Percentiles rank a stretch among this genome's conserved stretches.
phyloP scores from a whole-genome alignment of 2,888 invertebrate genomes.

The Hoplodrina blanda region DNA sequence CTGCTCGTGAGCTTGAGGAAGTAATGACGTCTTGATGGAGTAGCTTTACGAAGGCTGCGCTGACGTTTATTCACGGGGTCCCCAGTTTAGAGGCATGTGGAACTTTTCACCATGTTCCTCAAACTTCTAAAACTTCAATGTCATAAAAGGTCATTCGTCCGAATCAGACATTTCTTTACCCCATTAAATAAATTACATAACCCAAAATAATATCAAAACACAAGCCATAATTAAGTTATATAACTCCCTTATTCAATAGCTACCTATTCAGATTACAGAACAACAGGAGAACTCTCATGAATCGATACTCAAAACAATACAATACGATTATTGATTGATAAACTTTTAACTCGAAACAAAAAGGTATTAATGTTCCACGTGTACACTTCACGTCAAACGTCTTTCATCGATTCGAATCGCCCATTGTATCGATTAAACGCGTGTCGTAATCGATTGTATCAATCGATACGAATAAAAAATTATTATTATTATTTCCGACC shows the following conservation, averaged over 20 bases:
- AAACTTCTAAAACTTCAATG: too few species aligned
- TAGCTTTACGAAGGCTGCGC: too few species aligned
- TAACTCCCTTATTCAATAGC: conserved; percentile 50
- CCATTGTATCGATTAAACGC: conserved; percentile 82
- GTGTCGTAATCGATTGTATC: conserved; percentile 83
- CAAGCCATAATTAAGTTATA: conserved; percentile 43
- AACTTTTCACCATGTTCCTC: neutral
- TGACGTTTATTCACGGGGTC: too few species aligned
- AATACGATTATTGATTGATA: conserved; percentile 62
- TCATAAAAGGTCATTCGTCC: neutral
- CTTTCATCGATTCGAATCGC: conserved; percentile 82
- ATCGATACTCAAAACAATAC: conserved; percentile 60
- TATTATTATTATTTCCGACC: conserved; percentile 86
- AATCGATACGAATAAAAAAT: conserved; percentile 73
- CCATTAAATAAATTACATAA: conserved; percentile 15
- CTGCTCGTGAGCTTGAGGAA: too few species aligned
- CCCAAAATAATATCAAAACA: conserved; percentile 21
- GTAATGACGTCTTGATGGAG: too few species aligned
- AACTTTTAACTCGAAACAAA: conserved; percentile 60
- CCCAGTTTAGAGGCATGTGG: neutral
- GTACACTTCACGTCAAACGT: conserved; percentile 72
- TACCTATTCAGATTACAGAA: conserved; percentile 55
- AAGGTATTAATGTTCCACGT: conserved; percentile 67
- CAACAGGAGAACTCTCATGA: conserved; percentile 43
- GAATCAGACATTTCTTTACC: neutral